Conservation (phyloP, 2,113 vertebrate genomes). For the Triplophysa dalaica region DNA sequence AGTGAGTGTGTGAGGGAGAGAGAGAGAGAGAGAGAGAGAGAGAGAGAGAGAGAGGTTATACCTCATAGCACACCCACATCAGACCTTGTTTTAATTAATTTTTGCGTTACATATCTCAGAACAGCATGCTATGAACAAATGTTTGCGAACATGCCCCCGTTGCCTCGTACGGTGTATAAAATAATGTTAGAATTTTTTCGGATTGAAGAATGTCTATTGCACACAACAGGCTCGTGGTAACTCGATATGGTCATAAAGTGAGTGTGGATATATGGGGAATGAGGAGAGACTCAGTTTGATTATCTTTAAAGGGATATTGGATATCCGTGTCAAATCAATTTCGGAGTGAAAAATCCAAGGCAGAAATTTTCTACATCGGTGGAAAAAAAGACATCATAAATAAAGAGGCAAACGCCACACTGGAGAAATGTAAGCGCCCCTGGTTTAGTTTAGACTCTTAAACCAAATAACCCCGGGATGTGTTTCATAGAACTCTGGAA, state of each 20-base stretch:
- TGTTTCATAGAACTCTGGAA: constrained; percentile 39
- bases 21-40: neutral
- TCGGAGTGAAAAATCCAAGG: constrained; percentile 70
- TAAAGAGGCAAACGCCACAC: constrained; percentile 64
- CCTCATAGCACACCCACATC: neutral
- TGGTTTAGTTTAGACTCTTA: constrained; percentile 48
- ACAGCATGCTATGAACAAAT: neutral
- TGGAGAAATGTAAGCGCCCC: constrained; percentile 52
- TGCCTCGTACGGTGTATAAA: constrained; percentile 32
- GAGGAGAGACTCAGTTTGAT: constrained; percentile 75
- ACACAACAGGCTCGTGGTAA: constrained; percentile 68
- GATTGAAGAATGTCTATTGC: constrained; percentile 53
- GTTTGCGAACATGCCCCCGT: neutral
- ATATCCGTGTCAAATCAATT: constrained; percentile 82
- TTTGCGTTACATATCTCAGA: constrained; percentile 11
- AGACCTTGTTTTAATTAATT: neutral
- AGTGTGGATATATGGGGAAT: constrained; percentile 63
- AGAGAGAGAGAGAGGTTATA: neutral
- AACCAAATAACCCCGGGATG: constrained; percentile 56
- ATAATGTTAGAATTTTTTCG: constrained; percentile 46
- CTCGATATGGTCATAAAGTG: constrained; percentile 73
- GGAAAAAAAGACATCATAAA: constrained; percentile 69
- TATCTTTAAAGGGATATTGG: constrained; percentile 81
- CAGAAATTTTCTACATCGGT: constrained; percentile 70
- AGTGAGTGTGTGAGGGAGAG: neutral